phyloP scores from a whole-genome alignment of 2,113 vertebrate genomes.

The Ameiurus melas region DNA sequence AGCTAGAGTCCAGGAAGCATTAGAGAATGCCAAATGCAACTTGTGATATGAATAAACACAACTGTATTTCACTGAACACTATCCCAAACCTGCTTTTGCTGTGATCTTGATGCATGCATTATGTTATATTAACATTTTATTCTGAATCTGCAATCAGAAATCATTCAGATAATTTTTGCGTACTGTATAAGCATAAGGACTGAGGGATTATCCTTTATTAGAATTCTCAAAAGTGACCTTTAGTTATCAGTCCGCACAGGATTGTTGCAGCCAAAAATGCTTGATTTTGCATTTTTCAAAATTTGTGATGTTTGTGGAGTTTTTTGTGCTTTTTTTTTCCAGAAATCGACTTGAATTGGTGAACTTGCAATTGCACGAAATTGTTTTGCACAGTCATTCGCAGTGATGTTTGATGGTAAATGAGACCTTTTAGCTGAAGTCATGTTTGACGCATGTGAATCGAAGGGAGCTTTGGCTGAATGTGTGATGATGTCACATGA shows the following conservation, averaged over 20 bases:
- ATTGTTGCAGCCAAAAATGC: no score
- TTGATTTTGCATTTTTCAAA: no score
- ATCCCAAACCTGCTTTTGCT: not conserved
- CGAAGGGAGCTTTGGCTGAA: no score
- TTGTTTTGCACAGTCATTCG: no score
- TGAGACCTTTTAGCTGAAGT: no score
- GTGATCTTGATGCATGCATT: not conserved
- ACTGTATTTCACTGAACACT: conserved; percentile 13
- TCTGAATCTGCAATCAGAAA: not conserved
- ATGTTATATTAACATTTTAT: conserved; percentile 8
- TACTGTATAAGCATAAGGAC: not conserved
- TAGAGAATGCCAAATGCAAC: conserved; percentile 5
- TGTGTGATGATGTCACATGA: no score
- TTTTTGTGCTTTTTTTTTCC: no score
- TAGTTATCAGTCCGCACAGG: not conserved
- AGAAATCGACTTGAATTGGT: no score
- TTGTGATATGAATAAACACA: conserved; percentile 10
- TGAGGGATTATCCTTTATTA: not conserved
- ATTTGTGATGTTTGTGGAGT: no score
- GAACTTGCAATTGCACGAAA: no score
- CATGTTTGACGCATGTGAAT: no score
- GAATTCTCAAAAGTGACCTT: not conserved
- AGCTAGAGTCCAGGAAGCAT: conserved; percentile 5
- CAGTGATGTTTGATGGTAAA: no score
- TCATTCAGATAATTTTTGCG: not conserved